phyloP scores from a whole-genome alignment of 2,113 vertebrate species.

The Asarcornis scutulata region DNA sequence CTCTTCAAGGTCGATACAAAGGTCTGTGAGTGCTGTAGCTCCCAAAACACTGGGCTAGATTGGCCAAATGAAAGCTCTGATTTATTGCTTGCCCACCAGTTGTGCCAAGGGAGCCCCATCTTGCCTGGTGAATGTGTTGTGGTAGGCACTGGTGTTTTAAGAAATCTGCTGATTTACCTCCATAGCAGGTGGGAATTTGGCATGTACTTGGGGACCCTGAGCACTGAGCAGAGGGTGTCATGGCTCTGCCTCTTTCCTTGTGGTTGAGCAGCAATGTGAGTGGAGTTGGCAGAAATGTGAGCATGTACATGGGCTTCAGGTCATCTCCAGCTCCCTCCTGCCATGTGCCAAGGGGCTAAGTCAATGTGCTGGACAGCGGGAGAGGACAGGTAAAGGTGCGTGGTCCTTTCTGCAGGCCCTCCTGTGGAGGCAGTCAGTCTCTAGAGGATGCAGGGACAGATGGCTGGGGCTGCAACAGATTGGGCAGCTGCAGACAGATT shows the following conservation, averaged over 20 bases:
- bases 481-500: background rate
- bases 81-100: background rate
- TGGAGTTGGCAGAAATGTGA: background rate
- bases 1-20: background rate
- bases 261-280: background rate
- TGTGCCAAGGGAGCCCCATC: background rate
- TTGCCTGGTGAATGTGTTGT: background rate
- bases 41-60: background rate
- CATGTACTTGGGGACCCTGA: background rate
- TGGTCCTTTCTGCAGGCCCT: background rate
- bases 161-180: background rate
- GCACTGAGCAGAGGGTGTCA: background rate
- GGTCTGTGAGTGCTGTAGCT: background rate
- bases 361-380: background rate
- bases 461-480: background rate
- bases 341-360: background rate
- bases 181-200: background rate
- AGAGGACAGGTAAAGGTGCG: background rate
- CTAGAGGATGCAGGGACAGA: background rate
- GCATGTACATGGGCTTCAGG: fast-evolving
- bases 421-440: background rate
- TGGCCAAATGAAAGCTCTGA: background rate
- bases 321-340: background rate
- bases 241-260: background rate
- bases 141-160: background rate